Conservation (phyloP, 2,888 invertebrate species). For the Sympetrum striolatum region DNA sequence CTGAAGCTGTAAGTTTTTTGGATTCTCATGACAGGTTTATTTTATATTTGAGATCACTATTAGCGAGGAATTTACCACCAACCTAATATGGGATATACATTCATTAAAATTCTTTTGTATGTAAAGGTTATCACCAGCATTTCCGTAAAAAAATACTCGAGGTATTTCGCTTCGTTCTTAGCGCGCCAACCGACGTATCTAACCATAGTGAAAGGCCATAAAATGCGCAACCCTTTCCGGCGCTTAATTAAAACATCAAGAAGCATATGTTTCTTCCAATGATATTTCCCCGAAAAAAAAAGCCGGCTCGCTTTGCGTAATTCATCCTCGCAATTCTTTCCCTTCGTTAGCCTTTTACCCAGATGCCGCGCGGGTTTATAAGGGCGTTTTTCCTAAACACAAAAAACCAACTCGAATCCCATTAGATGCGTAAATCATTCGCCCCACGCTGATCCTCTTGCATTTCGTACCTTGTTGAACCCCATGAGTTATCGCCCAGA, state of each 20-base stretch:
- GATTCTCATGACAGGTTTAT: too few relatives aligned
- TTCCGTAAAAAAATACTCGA: too few relatives aligned
- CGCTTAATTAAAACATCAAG: background rate
- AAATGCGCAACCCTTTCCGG: background rate
- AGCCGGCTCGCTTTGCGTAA: background rate
- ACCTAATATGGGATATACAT: too few relatives aligned
- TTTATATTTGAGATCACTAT: too few relatives aligned
- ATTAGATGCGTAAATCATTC: background rate
- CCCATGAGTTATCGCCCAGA: background rate
- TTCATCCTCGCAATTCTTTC: background rate
- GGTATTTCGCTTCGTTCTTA: background rate
- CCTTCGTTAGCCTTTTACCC: background rate
- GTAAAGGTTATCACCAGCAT: too few relatives aligned
- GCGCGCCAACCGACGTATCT: background rate
- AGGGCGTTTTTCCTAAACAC: background rate
- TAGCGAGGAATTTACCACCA: too few relatives aligned
- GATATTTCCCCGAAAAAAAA: background rate
- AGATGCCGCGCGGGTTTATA: background rate
- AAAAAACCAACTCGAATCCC: background rate
- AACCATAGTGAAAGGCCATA: background rate
- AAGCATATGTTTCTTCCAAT: background rate
- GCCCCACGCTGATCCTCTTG: background rate
- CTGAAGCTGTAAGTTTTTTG: too few relatives aligned
- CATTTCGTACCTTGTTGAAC: background rate
- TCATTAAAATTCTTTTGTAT: too few relatives aligned